Base-by-base conservation (phyloP, 2,888 invertebrate genomes). In the Lycia hirtaria region DNA sequence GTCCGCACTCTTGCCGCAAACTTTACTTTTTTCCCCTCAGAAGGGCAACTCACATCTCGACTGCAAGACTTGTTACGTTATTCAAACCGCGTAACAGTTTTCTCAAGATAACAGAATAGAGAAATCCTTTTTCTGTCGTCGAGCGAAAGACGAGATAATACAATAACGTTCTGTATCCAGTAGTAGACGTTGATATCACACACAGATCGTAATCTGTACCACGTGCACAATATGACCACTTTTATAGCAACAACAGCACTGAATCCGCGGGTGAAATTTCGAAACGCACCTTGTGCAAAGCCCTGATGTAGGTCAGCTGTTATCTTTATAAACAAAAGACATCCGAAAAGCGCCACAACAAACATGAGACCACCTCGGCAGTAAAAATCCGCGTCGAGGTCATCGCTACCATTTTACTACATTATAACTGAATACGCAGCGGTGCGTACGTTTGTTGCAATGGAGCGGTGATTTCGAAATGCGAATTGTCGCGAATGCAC, bases 291-390 rank as follows among this genome's bases (percentile, higher is more conserved):
- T 49, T 37, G 20, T 22, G 41, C 49, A 38, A 45, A 68, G 70
- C 73, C 67, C 62, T 69, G 71, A 86, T 81, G 78, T 85, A 78
- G 84, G 87, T 84, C 85, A 83, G 69, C 69, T 76, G 70, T 74
- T 78, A 77, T 79, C 80, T 70, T 66, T 59, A 62, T 70, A 73
- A 73, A 76, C 72, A 74, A 70, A 75, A 67, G 20, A 33, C 14
- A 3, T 3, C 19, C 10, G 64, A 64, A 60, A 64, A 62, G 47
- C 55, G 56, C 6, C 69, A 67, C 67, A 72, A 84, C 82, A 85
- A 88, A 88, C 88, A 85, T 86, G 87, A 82, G 87, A 85, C 83
- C 86, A 83, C 83, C 81, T 82, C 81, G 71, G 71, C 71, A 69
- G 64, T 59, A 71, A 69, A 67, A 71, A 72, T 64, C 71, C 71